These are phyloP conservation scores for Megaleporinus macrocephalus DNA, from an alignment of 2,113 vertebrate species.

Conservation along the genomic window DNA sequence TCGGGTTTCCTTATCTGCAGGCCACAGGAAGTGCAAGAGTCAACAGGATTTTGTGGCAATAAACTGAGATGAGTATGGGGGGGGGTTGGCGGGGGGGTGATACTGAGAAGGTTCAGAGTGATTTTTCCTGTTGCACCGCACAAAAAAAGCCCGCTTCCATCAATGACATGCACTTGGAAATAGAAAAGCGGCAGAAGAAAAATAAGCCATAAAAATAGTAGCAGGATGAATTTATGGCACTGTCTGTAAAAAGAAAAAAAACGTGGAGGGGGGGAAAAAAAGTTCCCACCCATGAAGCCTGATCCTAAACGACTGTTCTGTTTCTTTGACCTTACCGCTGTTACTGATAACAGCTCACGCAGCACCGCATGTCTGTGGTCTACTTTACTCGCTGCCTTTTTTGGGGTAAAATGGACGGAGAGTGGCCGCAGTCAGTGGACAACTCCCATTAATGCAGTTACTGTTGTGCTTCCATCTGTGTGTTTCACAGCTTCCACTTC, in stretches of 20 bases:
- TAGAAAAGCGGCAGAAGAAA: conserved; percentile 24
- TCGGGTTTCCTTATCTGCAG: conserved; percentile 78
- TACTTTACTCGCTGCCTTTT: neutral
- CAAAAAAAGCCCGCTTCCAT: conserved; percentile 33
- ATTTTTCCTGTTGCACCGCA: conserved; percentile 71
- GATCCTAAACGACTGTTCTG: neutral
- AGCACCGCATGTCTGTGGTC: neutral
- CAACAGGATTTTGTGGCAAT: conserved; percentile 78
- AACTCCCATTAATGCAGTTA: neutral
- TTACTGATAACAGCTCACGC: neutral
- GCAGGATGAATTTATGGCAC: neutral
- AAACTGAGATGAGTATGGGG: conserved; percentile 82
- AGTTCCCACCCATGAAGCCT: neutral
- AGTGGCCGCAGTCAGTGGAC: neutral
- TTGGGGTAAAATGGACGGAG: neutral
- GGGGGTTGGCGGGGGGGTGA: conserved; percentile 59
- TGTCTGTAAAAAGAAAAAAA: neutral
- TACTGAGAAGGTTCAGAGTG: conserved; percentile 69
- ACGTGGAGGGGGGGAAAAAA: neutral
- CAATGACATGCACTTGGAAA: conserved; percentile 36
- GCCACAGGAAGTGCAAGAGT: conserved; percentile 79
- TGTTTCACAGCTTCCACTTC: no score
- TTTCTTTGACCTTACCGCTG: neutral
- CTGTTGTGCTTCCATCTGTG: no score
- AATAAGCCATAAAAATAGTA: conserved; percentile 25